A percentile compares a stretch with the other conserved stretches of the same genome.
phyloP scores from a whole-genome alignment of 92 coral and sea anemone species.

The Epizoanthus rinbou region DNA sequence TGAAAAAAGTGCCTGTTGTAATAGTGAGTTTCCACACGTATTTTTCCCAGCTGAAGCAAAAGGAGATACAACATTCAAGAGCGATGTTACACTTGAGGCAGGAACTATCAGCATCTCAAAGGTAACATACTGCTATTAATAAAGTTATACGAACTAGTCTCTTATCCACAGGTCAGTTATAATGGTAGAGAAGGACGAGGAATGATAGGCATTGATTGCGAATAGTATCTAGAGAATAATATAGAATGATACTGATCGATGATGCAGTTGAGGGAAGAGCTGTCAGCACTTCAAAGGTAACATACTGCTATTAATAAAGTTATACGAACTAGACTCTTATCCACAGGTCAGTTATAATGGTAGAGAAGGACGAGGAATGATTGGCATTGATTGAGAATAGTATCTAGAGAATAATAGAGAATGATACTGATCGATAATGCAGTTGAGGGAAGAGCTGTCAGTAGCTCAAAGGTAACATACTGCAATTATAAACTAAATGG shows the following conservation, averaged over 20 bases:
- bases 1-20: background rate
- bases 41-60: conserved; percentile 75
- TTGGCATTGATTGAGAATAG: too few relatives aligned
- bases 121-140: conserved; percentile 43
- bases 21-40: background rate
- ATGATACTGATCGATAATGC: conserved; percentile 7
- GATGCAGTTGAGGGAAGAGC: conserved; percentile 44
- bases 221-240: too few relatives aligned
- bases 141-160: background rate
- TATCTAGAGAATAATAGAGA: too few relatives aligned
- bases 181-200: background rate
- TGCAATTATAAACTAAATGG: too few relatives aligned
- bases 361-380: too few relatives aligned
- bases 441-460: conserved; percentile 32
- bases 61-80: conserved; percentile 73
- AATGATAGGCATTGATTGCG: too few relatives aligned
- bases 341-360: too few relatives aligned
- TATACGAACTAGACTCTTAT: background rate
- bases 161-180: background rate
- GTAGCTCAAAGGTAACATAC: too few relatives aligned
- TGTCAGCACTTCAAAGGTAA: too few relatives aligned
- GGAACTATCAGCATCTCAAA: conserved; percentile 87
- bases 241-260: too few relatives aligned
- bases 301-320: too few relatives aligned
- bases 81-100: conserved; percentile 75